phyloP scores from a whole-genome alignment of 2,888 invertebrate species.

The Sphinx pinastri region DNA sequence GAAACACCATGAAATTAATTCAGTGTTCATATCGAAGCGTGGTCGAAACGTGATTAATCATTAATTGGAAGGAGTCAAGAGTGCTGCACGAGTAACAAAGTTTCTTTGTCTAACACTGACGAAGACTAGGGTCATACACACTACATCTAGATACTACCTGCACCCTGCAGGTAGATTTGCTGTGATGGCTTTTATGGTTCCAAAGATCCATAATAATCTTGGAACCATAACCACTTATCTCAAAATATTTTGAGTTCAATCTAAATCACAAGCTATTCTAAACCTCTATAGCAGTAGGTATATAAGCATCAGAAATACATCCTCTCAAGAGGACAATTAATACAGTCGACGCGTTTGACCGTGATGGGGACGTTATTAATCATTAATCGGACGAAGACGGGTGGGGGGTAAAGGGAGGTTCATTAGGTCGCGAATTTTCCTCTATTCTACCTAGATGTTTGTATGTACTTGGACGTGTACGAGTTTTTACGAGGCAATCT shows the following conservation, averaged over 20 bases:
- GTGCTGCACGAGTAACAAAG: background rate
- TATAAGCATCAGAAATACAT: background rate
- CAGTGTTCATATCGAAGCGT: background rate
- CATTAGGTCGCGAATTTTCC: slow-evolving; percentile 38
- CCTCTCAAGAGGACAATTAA: background rate
- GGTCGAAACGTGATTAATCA: slow-evolving; percentile 10
- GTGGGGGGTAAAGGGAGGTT: background rate
- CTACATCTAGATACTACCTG: no score
- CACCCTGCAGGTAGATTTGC: no score
- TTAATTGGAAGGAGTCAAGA: background rate
- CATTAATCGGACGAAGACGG: slow-evolving; percentile 50
- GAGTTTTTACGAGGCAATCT: slow-evolving; percentile 76
- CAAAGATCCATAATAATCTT: no score
- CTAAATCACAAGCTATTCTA: no score
- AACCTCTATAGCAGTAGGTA: background rate
- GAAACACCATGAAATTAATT: slow-evolving; percentile 14
- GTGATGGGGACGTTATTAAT: slow-evolving; percentile 52
- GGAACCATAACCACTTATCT: no score
- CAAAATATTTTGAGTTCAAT: no score
- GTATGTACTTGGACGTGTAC: slow-evolving; percentile 29
- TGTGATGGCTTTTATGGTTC: no score
- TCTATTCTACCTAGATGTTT: slow-evolving; percentile 30
- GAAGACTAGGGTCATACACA: no score
- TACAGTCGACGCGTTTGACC: slow-evolving; percentile 39
- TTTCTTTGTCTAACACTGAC: no score